Evolutionary conservation across 2,113 vertebrate species (phyloP), one percentile per base, ranked within the genome.

Genomic region (Mystacornis crossleyi): DNA sequence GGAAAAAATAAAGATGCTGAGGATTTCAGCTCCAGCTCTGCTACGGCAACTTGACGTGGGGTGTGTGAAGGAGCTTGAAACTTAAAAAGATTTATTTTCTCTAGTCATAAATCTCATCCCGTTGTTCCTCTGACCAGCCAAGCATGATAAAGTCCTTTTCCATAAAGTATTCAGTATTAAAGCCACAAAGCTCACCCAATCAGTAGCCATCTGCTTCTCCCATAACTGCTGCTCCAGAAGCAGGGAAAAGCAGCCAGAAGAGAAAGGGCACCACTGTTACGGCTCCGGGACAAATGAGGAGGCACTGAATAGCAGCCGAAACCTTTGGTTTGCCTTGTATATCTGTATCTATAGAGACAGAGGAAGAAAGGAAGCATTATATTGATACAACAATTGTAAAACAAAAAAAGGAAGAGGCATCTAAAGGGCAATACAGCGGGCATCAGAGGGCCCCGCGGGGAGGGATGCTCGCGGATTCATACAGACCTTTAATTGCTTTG

Each of bases 171-270:
- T 98, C 98, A 98, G 98, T 95, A 98, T 98, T 97, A 98, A 97
- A 98, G 96, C 97, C 97, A 98, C 98, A 98, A 98, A 98, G 98
- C 98, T 98, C 97, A 97, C 98, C 98, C 98, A 98, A 98, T 98
- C 98, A 98, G 98, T 95, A 97, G 98, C 99, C 99, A 99, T 99
- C 99, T 99, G 99, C 98, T 99, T 98, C 98, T 97, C 95, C 97
- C 95, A 86, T 98, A 98, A 98, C 98, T 97, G 98, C 97, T 98
- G 98, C 96, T 98, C 96, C 95, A 81, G 96, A 97, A 98, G 97
- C 97, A 97, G 95, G 97, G 96, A 75, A 95, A 92, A 96, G 96
- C 96, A 91, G 96, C 96, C 95, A 93, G 81, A 94, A 97, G 97
- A 98, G 98, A 98, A 98, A 98, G 98, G 96, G 96, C 97, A 97